Percentiles rank a stretch among this genome's conserved stretches.
These are phyloP conservation scores for Ptychadena robeensis DNA, from an alignment of 2,797 vertebrate genomes.

Conservation along the genomic window DNA sequence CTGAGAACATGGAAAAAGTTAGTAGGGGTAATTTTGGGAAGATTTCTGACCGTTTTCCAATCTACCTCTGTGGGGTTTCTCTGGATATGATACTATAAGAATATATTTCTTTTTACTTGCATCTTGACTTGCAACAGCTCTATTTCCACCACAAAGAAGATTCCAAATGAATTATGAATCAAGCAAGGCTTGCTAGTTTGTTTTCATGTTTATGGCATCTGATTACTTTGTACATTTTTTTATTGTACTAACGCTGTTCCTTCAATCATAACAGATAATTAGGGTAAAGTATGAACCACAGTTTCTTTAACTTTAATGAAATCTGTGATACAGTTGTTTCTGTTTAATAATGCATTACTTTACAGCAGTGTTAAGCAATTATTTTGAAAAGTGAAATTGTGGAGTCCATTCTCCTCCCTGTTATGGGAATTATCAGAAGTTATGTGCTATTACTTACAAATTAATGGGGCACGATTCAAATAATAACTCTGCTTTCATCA, in stretches of 20 bases:
- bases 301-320: background rate
- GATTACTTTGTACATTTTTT: constrained; percentile 10
- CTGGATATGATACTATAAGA: too few relatives aligned
- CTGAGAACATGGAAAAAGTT: too few relatives aligned
- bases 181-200: background rate
- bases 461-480: constrained; percentile 27
- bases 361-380: constrained; percentile 3
- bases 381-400: constrained; percentile 2
- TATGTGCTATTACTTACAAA: background rate
- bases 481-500: constrained; percentile 21
- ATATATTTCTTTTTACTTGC: background rate
- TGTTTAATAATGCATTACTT: constrained; percentile 20
- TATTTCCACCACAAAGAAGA: background rate
- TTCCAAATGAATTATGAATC: constrained; percentile 1
- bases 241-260: background rate
- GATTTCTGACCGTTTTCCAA: too few relatives aligned
- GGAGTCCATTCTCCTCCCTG: background rate
- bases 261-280: constrained; percentile 3
- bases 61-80: too few relatives aligned
- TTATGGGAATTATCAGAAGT: background rate
- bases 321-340: background rate
- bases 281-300: background rate
- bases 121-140: background rate
- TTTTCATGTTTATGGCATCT: background rate
- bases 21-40: too few relatives aligned